These are phyloP conservation scores for Marasmarcha lunaedactyla DNA, from an alignment of 2,888 invertebrate genomes.

Conservation along the genomic window DNA sequence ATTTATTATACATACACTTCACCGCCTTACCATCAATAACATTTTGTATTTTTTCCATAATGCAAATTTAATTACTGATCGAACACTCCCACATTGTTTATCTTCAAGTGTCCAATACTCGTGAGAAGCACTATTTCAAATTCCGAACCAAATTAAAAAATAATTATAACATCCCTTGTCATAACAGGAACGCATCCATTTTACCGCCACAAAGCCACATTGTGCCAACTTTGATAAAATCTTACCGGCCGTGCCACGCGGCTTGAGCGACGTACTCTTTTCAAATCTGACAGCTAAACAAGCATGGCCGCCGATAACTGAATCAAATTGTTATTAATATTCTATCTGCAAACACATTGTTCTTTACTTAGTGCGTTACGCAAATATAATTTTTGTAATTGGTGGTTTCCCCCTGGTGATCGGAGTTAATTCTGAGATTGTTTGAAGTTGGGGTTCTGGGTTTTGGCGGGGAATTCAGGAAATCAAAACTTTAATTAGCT, in stretches of 20 bases:
- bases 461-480: too few species aligned
- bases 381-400: conserved; percentile 64
- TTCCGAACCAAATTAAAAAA: too few species aligned
- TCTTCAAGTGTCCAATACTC: too few species aligned
- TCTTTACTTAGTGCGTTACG: conserved; percentile 35
- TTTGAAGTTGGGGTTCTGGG: conserved; percentile 27
- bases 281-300: conserved; percentile 54
- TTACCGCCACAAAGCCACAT: conserved; percentile 1
- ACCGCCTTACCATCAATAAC: too few species aligned
- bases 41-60: too few species aligned
- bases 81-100: too few species aligned
- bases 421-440: conserved; percentile 21
- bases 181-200: conserved; percentile 3
- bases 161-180: too few species aligned
- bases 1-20: too few species aligned
- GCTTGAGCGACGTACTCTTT: conserved; percentile 26
- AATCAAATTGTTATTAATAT: conserved; percentile 62
- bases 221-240: conserved; percentile 1
- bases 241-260: conserved; percentile 30
- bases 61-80: too few species aligned
- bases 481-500: too few species aligned
- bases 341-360: conserved; percentile 51
- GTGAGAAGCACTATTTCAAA: too few species aligned
- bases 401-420: conserved; percentile 27
- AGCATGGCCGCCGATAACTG: conserved; percentile 54